Percentiles rank a stretch among this genome's conserved stretches.
phyloP scores from a whole-genome alignment of 2,797 vertebrate species.

The Anguilla marmorata region DNA sequence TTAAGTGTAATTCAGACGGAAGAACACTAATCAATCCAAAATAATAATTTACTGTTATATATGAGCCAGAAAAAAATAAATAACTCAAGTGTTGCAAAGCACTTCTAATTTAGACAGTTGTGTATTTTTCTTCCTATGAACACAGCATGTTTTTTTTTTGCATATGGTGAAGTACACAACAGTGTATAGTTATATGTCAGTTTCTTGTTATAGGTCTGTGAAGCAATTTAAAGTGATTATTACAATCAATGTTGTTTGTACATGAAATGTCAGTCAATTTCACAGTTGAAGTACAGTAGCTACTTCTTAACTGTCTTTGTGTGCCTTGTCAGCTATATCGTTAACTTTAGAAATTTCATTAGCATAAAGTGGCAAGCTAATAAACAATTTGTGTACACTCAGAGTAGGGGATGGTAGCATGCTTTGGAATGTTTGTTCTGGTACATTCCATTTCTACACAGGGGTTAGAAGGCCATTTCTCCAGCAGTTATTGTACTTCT shows the following conservation, averaged over 20 bases:
- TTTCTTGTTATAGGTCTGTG: not conserved
- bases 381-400: not conserved
- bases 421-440: not conserved
- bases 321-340: not conserved
- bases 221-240: not conserved
- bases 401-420: not conserved
- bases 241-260: not conserved
- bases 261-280: not conserved
- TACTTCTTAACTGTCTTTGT: not conserved
- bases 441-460: slow-evolving; percentile 2
- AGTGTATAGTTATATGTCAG: not conserved
- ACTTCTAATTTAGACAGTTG: not conserved
- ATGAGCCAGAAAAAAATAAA: not conserved
- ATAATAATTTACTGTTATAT: not conserved
- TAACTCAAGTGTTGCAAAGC: not conserved
- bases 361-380: not conserved
- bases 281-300: not conserved
- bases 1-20: not conserved
- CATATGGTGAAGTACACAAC: not conserved
- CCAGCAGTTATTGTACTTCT: not conserved
- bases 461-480: not conserved
- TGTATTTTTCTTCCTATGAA: not conserved
- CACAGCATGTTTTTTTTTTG: not conserved
- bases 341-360: not conserved
- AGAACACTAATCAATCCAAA: not conserved